Base-by-base conservation (phyloP, 1,140 invertebrate species). In the Callitettix versicolor region DNA sequence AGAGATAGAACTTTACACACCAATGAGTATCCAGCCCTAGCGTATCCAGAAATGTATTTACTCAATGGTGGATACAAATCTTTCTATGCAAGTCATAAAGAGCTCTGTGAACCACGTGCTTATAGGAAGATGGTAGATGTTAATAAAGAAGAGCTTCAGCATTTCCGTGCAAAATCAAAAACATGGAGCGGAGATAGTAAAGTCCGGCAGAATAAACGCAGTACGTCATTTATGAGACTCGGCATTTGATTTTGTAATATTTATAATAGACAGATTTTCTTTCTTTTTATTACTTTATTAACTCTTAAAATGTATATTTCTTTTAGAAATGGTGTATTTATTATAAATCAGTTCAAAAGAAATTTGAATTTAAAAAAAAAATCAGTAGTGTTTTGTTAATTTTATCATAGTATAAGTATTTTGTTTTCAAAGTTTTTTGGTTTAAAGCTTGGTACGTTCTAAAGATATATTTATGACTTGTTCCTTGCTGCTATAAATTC, bases 41-140 rank as follows among this genome's bases (percentile, higher is more conserved):
- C 88, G 63, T 96, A 95, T 74, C 95, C 95, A 6, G 96, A 99
- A 69, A 72, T 97, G 7, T 99, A 99, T 68, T 71, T 99, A 0
- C 76, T 99, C 5, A 84, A 95, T 64, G 91, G 91, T 1, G 96
- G 96, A 3, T 99, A 99, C 73, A 85, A 92, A 62, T 77, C 79
- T 26, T 99, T 99, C 72, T 97, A 79, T 68, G 74, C 81, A 57
- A 70, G 76, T 0, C 79, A 83, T 60, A 71, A 74, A n/a, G 72
- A 78, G 0, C 71, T 89, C 18, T 98, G 94, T 72, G 75, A 79
- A 33, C 90, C 90, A 0, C 70, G 78, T 18, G 74, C 78, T 0
- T 94, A 94, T 63, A 75, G 77, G 38, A 81, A 83, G 4, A 94
- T 94, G 90, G 67, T 80, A 34, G 79, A 91, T 64, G 82, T 84